Conservation (phyloP, 2,888 invertebrate genomes). For the Suillia variegata region DNA sequence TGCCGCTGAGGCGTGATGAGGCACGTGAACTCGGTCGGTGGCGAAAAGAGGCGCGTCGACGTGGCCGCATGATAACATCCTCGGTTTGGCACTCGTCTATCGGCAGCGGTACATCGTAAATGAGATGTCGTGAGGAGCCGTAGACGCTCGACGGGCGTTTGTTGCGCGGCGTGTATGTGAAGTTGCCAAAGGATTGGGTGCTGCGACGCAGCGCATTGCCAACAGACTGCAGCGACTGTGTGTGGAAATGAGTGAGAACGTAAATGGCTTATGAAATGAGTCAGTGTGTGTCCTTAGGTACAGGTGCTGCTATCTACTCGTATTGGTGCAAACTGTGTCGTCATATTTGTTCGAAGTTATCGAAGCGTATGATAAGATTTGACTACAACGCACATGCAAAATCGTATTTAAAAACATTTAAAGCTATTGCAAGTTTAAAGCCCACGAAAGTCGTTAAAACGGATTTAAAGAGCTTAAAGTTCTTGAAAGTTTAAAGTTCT, state of each 20-base stretch:
- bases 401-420: too few species aligned
- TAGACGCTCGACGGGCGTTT: conserved; percentile 63
- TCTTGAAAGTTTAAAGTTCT: too few species aligned
- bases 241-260: background rate
- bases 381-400: too few species aligned
- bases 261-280: too few species aligned
- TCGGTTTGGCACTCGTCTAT: conserved; percentile 67
- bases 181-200: conserved; percentile 28
- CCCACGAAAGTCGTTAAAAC: too few species aligned
- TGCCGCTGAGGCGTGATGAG: conserved; percentile 42
- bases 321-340: too few species aligned
- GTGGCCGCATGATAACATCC: conserved; percentile 58
- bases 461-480: too few species aligned
- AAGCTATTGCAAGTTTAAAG: too few species aligned
- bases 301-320: too few species aligned
- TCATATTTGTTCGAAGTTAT: too few species aligned
- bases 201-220: background rate
- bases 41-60: conserved; percentile 33
- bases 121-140: conserved; percentile 66
- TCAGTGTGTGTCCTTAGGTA: too few species aligned
- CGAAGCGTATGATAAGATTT: too few species aligned
- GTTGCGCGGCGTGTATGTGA: conserved; percentile 57
- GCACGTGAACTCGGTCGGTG: conserved; percentile 35
- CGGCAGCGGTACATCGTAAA: conserved; percentile 68
- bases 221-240: background rate